Base-by-base conservation (phyloP, 2,797 vertebrate species). In the Falco berigora region DNA sequence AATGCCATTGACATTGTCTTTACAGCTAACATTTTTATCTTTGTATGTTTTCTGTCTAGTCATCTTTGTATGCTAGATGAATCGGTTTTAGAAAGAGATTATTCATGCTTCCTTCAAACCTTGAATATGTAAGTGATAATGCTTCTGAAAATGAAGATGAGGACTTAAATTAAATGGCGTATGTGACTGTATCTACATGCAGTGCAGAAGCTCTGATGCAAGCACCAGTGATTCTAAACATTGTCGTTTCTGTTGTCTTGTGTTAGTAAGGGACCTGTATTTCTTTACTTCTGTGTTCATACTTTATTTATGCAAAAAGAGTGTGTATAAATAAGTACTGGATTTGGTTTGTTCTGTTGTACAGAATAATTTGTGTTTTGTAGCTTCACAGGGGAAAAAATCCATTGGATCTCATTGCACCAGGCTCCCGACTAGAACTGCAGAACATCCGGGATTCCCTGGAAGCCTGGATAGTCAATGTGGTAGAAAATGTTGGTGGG, bases 311-410 rank as follows among this genome's bases (percentile, higher is more conserved):
- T 53, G 66, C 73, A 53, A 40, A 67, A 88, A 55, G 18, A 63
- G 32, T 13, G 32, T 8, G 25, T 30, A 30, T 73, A 15, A 76
- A 38, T 53, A 77, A 78, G 30, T 12, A 16, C 1, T 4, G 23
- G 14, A 55, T 66, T 80, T 66, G 4, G 61, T 94, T 44, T 75
- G 46, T 22, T 80, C 14, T 72, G 18, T 55, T 86, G 44, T 32
- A 30, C 23, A 56, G 56, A 75, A 44, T 78, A 68, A 52, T 69
- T 93, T 75, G 34, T 61, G 10, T 34, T 81, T 27, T 92, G 25
- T 73, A 99, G 99, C 99, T 99, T 42, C 99, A 99, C 95, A 98
- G 98, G 42, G 99, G 99, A 36, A 98, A 98, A 97, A 99, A 99
- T 96, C 99, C 99, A 3, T 93, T 99, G 97, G 99, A 99, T 97